Conservation (phyloP, 2,888 invertebrate species). For the Hofmannophila pseudospretella region DNA sequence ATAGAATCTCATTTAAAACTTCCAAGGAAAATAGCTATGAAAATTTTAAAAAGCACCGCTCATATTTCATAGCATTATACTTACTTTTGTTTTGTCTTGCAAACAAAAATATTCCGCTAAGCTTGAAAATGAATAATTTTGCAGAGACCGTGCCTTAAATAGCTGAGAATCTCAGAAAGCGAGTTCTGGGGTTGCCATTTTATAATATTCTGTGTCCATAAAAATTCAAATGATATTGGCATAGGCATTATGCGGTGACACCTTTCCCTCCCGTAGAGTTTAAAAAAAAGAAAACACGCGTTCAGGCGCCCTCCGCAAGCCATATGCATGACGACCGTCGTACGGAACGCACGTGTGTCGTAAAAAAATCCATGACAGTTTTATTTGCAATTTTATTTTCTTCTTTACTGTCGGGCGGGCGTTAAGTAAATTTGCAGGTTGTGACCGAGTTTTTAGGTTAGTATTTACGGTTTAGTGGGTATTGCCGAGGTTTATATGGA, state of each 20-base stretch:
- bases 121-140: neutral
- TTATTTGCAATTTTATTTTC: slow-evolving; percentile 35
- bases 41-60: neutral
- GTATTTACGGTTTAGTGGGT: slow-evolving; percentile 20
- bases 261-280: slow-evolving; percentile 6
- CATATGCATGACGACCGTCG: neutral
- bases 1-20: neutral
- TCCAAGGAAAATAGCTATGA: neutral
- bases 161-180: neutral
- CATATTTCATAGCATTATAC: slow-evolving; percentile 3
- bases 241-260: slow-evolving; percentile 3
- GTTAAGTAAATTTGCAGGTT: slow-evolving; percentile 39
- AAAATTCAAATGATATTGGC: slow-evolving; percentile 5
- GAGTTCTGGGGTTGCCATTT: neutral
- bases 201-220: neutral
- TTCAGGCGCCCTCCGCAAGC: neutral
- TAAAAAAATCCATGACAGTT: slow-evolving; percentile 32
- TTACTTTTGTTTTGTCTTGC: slow-evolving; percentile 1
- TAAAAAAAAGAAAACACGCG: slow-evolving; percentile 1
- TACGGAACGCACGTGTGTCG: slow-evolving; percentile 15
- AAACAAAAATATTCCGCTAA: slow-evolving; percentile 1
- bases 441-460: slow-evolving; percentile 19
- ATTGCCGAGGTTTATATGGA: slow-evolving; percentile 24
- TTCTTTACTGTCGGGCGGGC: slow-evolving; percentile 32
- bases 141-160: neutral